These are phyloP conservation scores for Aricia artaxerxes DNA, from an alignment of 2,888 invertebrate species.

Conservation along the genomic window DNA sequence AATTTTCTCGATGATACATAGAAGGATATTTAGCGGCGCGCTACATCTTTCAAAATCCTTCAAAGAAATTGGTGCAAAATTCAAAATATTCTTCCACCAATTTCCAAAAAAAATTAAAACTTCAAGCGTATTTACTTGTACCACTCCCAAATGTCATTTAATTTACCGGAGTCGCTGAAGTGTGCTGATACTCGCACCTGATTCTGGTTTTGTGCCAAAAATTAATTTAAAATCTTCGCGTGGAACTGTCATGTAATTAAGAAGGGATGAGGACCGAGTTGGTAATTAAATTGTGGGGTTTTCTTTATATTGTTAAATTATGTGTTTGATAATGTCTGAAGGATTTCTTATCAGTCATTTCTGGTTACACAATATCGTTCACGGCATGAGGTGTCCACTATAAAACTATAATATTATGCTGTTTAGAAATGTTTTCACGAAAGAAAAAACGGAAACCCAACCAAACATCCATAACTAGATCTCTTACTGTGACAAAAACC, in stretches of 20 bases:
- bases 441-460: too few relatives aligned
- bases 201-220: constrained; percentile 57
- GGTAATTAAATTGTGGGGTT: constrained; percentile 10
- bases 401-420: too few relatives aligned
- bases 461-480: too few relatives aligned
- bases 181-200: constrained; percentile 66
- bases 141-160: constrained; percentile 67
- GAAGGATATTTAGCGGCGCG: too few relatives aligned
- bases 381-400: too few relatives aligned
- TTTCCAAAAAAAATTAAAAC: not conserved
- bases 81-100: not conserved
- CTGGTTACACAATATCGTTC: too few relatives aligned
- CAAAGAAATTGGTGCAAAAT: too few relatives aligned
- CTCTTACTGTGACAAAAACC: not conserved
- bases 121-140: constrained; percentile 41
- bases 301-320: not conserved
- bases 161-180: constrained; percentile 73
- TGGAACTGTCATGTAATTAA: constrained; percentile 67
- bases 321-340: too few relatives aligned
- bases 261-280: constrained; percentile 13
- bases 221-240: constrained; percentile 68
- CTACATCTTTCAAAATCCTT: too few relatives aligned
- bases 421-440: too few relatives aligned
- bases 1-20: too few relatives aligned
- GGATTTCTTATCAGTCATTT: too few relatives aligned